Conservation (phyloP, 2,888 invertebrate species). For the Chironomus tentans region DNA sequence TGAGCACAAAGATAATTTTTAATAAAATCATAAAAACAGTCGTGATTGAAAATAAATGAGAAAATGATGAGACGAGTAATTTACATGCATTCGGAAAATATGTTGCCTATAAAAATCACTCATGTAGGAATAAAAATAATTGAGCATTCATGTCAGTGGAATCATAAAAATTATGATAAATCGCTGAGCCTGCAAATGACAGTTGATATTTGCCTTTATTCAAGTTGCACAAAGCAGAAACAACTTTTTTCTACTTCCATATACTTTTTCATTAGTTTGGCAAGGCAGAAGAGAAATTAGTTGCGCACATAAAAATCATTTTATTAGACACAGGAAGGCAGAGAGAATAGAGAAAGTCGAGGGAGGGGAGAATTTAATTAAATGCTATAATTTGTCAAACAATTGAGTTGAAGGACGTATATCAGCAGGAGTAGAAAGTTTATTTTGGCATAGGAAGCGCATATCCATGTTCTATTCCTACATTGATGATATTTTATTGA, state of each 20-base stretch:
- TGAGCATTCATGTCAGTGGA: neutral
- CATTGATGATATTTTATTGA: neutral
- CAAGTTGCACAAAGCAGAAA: neutral
- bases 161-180: constrained; percentile 16
- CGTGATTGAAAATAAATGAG: too few relatives aligned
- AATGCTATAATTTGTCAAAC: constrained; percentile 22
- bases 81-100: too few relatives aligned
- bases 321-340: neutral
- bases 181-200: neutral
- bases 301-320: neutral
- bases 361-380: constrained; percentile 19
- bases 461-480: neutral
- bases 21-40: too few relatives aligned
- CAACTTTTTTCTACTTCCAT: neutral
- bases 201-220: constrained; percentile 17
- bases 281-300: neutral
- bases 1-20: too few relatives aligned
- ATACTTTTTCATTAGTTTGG: neutral
- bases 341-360: neutral
- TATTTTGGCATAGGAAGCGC: neutral
- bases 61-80: too few relatives aligned
- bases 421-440: neutral
- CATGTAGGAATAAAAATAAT: too few relatives aligned
- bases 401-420: neutral
- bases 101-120: too few relatives aligned